Evolutionary conservation across 2,888 invertebrate species (phyloP), one percentile per base, ranked within the genome.

Genomic region (Andrena haemorrhoa): DNA sequence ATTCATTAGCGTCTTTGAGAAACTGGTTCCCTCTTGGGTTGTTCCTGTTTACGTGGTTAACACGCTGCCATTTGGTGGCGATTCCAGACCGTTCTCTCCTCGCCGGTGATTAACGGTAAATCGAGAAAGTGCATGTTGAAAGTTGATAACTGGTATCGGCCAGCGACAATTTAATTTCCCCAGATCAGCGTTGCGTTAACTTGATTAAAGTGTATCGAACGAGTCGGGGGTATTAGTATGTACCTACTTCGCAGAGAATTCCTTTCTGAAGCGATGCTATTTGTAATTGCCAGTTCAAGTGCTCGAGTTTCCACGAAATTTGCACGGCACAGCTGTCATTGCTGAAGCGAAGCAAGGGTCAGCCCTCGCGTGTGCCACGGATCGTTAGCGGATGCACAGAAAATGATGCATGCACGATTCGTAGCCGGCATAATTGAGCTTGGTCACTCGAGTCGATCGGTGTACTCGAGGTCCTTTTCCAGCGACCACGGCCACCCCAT

Each of bases 391-490:
- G 83, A 79, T 61, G 76, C 84, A 78, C 76, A 77, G 79, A 78
- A 88, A 88, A 87, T 75, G 86, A 82, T 79, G 83, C 82, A 85
- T 85, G 81, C 86, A 85, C 84, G 84, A 87, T 85, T 84, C 84
- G 88, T 89, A 86, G 85, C 80, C 85, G 82, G 83, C 86, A 89
- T 92, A 92, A 92, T 92, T 91, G 91, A 92, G 91, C 88, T 84
- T 86, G 90, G 91, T 91, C 91, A 92, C 89, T 91, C 90, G 89
- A 90, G 82, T 86, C 87, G 83, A 77, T 88, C 82, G 41, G 65
- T 82, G 74, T 72, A 69, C 79, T 72, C 75, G 68, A 77, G 56
- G 80, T 71, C 68, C 81, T 84, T 79, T 63, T 73, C 77, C 70
- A 70, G 23, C 69, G 71, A 26, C 72, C 66, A 60, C 26, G 68